Base-by-base conservation (phyloP, 2,888 invertebrate genomes). In the Bombylius major region DNA sequence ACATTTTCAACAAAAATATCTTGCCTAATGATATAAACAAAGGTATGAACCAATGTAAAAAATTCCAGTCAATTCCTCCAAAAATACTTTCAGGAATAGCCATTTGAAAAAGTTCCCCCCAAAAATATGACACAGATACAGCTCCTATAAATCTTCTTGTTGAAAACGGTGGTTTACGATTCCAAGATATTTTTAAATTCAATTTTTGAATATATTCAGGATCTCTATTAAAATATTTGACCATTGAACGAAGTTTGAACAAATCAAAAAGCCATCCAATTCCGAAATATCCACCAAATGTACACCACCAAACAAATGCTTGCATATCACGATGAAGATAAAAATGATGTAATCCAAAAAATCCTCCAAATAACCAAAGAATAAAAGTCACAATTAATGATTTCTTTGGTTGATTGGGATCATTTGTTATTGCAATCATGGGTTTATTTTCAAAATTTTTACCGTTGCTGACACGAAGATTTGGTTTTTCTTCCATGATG, bases 281-380 rank as follows among this genome's bases (percentile, higher is more conserved):
- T 0, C 91, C 89, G 64, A 82, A 78, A 67, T 89, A 90, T 5
- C 94, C 94, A 33, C 75, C 94, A 23, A 90, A 74, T 0, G 92
- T 90, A 58, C 85, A 84, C 83, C 89, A 89, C 82, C 89, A 92
- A 1, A 94, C 78, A 68, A 96, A 89, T 0, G 91, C 96, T 65
- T 97, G 97, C 32, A 84, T 79, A 72, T 95, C 92, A 56, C 96
- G 79, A 54, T 84, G 81, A 60, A 97, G 76, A 73, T 97, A 97
- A 66, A 96, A 82, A 69, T 95, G 92, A 73, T 97, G 97, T 6
- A 89, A 75, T 0, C 96, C 96, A 63, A 91, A 84, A 64, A 89
- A 73, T 5, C 97, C 97, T 23, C 92, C 91, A 62, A 91, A 79
- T 0, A 93, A 66, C 95, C 95, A 97, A 47, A 86, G 75, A 2